A percentile compares a stretch with the other conserved stretches of the same genome.
phyloP scores from a whole-genome alignment of 2,113 vertebrate genomes.

The Nymphicus hollandicus region DNA sequence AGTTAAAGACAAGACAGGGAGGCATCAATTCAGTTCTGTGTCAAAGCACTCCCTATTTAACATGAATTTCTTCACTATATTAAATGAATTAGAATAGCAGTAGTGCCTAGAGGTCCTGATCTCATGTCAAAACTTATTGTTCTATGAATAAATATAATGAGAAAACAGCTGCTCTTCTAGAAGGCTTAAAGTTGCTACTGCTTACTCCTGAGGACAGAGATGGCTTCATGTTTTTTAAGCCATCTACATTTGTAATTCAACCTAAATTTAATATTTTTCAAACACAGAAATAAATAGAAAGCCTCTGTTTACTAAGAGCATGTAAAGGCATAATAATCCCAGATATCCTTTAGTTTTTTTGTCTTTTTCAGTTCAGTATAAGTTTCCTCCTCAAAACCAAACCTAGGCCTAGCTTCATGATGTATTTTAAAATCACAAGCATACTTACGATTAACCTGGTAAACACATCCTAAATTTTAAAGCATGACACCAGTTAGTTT shows the following conservation, averaged over 20 bases:
- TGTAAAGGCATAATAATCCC: not conserved
- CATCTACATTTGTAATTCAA: not conserved
- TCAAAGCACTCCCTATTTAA: not conserved
- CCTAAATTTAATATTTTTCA: not conserved
- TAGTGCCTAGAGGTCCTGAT: not conserved
- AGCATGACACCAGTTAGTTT: not conserved
- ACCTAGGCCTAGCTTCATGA: not conserved
- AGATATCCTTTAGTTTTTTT: not conserved
- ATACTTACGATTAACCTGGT: not conserved
- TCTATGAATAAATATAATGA: not conserved
- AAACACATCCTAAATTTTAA: not conserved
- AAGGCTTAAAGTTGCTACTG: not conserved
- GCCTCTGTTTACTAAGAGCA: not conserved
- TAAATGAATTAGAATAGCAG: not conserved
- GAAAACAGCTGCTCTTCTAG: not conserved
- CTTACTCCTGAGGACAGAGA: not conserved
- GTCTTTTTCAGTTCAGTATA: not conserved
- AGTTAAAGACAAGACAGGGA: not conserved
- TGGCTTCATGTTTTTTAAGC: not conserved
- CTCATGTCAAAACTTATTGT: not conserved
- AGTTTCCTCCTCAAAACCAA: not conserved
- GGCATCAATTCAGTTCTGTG: not conserved
- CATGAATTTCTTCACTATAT: not conserved
- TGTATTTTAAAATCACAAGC: not conserved
- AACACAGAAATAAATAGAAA: not conserved